A percentile compares a stretch with the other conserved stretches of the same genome.
phyloP scores from a whole-genome alignment of 2,797 vertebrate genomes.

The Chrysocyon brachyurus region DNA sequence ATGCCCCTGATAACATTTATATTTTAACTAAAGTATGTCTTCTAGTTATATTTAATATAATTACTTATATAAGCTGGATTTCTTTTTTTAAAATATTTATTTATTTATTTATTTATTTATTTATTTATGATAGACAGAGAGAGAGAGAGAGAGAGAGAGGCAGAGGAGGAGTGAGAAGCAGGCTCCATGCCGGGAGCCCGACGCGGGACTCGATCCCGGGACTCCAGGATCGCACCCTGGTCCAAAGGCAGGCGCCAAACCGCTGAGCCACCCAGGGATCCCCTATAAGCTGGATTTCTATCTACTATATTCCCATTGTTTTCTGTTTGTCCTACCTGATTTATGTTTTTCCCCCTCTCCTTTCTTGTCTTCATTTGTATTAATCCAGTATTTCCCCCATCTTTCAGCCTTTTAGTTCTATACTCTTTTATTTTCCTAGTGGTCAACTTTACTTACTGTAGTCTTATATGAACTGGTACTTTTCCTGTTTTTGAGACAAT shows the following conservation, averaged over 20 bases:
- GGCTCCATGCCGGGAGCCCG: no score
- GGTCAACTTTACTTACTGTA: not conserved
- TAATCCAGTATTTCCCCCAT: not conserved
- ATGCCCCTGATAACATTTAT: not conserved
- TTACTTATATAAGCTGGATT: not conserved
- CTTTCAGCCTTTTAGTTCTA: not conserved
- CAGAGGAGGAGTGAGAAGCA: no score
- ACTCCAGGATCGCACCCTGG: no score
- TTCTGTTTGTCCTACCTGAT: not conserved
- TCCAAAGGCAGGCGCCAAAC: no score
- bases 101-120: no score
- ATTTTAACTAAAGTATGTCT: not conserved
- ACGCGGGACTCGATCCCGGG: no score
- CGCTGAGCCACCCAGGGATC: no score
- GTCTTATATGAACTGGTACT: not conserved
- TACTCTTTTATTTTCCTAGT: not conserved
- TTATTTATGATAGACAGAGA: no score
- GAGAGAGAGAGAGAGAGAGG: no score
- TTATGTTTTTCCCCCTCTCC: not conserved
- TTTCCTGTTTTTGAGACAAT: slow-evolving; percentile 4
- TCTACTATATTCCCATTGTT: not conserved
- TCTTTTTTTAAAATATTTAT: not conserved
- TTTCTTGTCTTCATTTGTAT: not conserved
- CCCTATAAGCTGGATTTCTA: not conserved
- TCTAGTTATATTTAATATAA: not conserved